Evolutionary conservation across 2,888 invertebrate genomes (phyloP), one percentile per base, ranked within the genome.

Genomic region (Pecten maximus): DNA sequence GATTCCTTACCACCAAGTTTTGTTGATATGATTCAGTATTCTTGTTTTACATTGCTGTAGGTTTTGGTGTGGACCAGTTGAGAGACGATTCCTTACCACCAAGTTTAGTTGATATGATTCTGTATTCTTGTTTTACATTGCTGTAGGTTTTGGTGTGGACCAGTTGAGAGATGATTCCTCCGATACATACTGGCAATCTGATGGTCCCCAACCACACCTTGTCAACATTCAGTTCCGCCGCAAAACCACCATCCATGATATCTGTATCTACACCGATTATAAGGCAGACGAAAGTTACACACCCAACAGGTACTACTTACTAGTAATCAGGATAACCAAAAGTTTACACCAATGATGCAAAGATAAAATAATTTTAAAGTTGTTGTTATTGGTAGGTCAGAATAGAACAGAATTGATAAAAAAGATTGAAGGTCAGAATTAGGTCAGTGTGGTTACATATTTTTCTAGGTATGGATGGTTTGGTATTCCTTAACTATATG

Each of bases 181-280:
- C 97, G 99, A 99, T 94, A 99, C 99, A 3, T 99, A 99, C 97
- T 99, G 99, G 99, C 99, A 99, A 97, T 99, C 99, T 0, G 99
- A 99, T 97, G 99, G 99, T 0, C 99, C 99, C 94, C 97, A 99
- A 92, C 99, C 99, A 3, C 99, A 99, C 97, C 97, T 99, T 93
- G 99, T 99, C 0, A 99, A 99, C 96, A 98, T 99, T 93, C 99
- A 99, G 96, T 99, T 99, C 96, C 98, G 98, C 95, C 98, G 98
- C 93, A 99, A 99, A 97, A 99, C 99, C 0, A 98, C 99, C 93
- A 98, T 99, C 16, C 98, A 98, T 88, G 99, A 99, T 97, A 98
- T 99, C 93, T 99, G 98, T 96, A 98, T 99, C 92, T 99, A 99
- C 96, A 98, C 99, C 0, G 99, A 99, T 97, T 99, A 98, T 97